phyloP scores from a whole-genome alignment of 2,797 vertebrate species.

The Poecilia wingei region DNA sequence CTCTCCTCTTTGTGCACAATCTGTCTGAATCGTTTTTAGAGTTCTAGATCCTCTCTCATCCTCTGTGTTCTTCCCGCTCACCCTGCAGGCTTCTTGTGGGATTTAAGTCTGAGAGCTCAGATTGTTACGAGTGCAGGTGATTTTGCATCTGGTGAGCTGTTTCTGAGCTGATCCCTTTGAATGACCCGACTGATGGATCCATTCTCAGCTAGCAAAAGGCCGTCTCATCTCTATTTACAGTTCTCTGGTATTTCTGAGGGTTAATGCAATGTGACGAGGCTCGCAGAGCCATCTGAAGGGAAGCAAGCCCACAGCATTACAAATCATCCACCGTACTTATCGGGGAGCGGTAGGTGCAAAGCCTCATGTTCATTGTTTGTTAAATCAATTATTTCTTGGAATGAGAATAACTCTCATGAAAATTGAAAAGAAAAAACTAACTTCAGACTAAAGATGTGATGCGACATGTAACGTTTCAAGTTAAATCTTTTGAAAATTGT shows the following conservation, averaged over 20 bases:
- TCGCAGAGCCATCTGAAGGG: neutral
- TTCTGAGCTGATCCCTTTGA: neutral
- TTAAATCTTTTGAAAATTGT: neutral
- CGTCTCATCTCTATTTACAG: neutral
- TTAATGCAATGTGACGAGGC: neutral
- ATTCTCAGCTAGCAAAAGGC: neutral
- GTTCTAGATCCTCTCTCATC: neutral
- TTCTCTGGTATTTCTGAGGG: neutral
- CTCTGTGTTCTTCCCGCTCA: neutral
- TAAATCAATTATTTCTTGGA: neutral
- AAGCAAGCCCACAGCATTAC: constrained; percentile 1
- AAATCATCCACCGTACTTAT: neutral
- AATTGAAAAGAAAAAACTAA: too few relatives aligned
- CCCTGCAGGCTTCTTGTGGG: neutral
- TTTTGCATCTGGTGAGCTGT: neutral
- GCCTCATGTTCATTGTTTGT: neutral
- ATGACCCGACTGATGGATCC: neutral
- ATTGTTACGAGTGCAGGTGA: neutral
- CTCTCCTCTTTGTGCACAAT: neutral
- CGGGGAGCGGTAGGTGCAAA: too few relatives aligned
- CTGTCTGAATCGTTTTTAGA: neutral
- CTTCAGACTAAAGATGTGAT: neutral
- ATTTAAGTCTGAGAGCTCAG: neutral
- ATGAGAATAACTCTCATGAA: neutral
- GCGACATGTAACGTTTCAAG: neutral